Conservation (phyloP, 2,888 invertebrate species). For the Bedellia somnulentella region DNA sequence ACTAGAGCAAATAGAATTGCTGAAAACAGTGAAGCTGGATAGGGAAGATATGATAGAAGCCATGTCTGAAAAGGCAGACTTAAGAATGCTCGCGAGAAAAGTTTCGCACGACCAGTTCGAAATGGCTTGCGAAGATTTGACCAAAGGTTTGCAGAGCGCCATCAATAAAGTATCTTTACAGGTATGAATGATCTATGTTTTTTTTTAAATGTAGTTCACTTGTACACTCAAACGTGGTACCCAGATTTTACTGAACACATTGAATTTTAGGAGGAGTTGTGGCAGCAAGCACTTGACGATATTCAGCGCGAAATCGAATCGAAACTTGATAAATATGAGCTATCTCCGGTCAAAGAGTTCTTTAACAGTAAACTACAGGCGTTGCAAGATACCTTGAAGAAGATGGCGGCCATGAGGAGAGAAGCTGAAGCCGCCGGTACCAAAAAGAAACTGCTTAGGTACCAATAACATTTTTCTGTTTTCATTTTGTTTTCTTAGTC, state of each 20-base stretch:
- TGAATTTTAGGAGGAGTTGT: slow-evolving; percentile 60
- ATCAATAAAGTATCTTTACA: slow-evolving; percentile 63
- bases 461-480: slow-evolving; percentile 8
- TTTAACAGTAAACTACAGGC: slow-evolving; percentile 62
- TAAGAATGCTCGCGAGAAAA: slow-evolving; percentile 67
- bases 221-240: too few species aligned
- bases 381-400: slow-evolving; percentile 65
- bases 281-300: slow-evolving; percentile 68
- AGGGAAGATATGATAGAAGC: slow-evolving; percentile 71
- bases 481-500: slow-evolving; percentile 7
- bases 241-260: too few species aligned
- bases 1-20: slow-evolving; percentile 65
- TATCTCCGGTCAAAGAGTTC: slow-evolving; percentile 66
- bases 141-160: slow-evolving; percentile 66
- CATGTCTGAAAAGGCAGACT: slow-evolving; percentile 75
- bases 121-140: slow-evolving; percentile 67
- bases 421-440: slow-evolving; percentile 75
- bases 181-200: slow-evolving; percentile 32
- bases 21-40: slow-evolving; percentile 70
- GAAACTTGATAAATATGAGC: slow-evolving; percentile 67
- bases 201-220: too few species aligned
- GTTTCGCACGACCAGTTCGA: slow-evolving; percentile 75
- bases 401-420: slow-evolving; percentile 57
- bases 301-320: slow-evolving; percentile 68
- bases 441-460: slow-evolving; percentile 66